Evolutionary conservation across 2,888 invertebrate genomes (phyloP).

Genomic region (Venustoraphidia nigricollis): DNA sequence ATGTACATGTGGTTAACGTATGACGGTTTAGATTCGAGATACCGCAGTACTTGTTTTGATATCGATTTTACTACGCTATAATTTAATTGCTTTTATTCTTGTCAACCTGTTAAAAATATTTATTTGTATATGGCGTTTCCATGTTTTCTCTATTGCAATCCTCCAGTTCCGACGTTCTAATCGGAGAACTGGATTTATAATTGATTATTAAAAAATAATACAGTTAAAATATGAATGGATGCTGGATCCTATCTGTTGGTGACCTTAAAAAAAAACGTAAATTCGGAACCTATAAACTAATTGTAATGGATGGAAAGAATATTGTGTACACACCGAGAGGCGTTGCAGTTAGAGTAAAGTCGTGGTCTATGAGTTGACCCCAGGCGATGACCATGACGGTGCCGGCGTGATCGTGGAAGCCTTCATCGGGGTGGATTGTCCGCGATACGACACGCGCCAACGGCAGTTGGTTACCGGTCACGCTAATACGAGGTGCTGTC

Average conservation of each 20-base stretch:
- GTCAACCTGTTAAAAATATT: too few species aligned
- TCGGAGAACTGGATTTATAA: too few species aligned
- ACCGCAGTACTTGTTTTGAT: too few species aligned
- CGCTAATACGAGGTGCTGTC: slow-evolving; percentile 65
- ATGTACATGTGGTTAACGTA: too few species aligned
- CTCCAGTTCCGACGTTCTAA: too few species aligned
- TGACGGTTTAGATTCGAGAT: too few species aligned
- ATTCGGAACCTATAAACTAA: neutral
- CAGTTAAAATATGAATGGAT: too few species aligned
- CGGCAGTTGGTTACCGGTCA: slow-evolving; percentile 62
- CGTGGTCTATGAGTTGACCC: slow-evolving; percentile 94
- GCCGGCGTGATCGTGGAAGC: slow-evolving; percentile 85
- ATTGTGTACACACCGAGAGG: slow-evolving; percentile 51
- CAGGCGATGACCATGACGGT: slow-evolving; percentile 88
- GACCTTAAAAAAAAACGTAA: neutral
- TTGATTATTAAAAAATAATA: too few species aligned
- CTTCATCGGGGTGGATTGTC: slow-evolving; percentile 85
- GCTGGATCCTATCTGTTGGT: neutral
- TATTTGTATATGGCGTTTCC: too few species aligned
- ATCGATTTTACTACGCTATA: too few species aligned
- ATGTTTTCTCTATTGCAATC: too few species aligned
- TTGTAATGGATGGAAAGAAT: neutral
- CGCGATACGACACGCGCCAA: slow-evolving; percentile 73
- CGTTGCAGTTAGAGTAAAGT: slow-evolving; percentile 76
- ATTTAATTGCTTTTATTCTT: too few species aligned